phyloP scores from a whole-genome alignment of 2,113 vertebrate species.

The Merops nubicus region DNA sequence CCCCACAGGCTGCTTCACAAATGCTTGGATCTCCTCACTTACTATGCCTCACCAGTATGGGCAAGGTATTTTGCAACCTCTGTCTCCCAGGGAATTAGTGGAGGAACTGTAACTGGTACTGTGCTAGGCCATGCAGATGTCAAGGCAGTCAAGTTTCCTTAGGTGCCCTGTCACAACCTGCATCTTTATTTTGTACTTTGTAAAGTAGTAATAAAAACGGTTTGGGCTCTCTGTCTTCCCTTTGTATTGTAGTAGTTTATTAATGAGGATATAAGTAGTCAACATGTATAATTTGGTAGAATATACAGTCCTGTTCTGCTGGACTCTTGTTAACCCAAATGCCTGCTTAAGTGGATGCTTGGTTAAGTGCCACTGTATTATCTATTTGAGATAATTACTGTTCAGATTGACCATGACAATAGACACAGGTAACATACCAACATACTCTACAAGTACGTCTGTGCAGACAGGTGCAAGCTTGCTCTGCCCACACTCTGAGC shows the following conservation, averaged over 20 bases:
- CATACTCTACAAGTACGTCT: background rate
- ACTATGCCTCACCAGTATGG: rapidly evolving
- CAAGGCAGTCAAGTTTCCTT: background rate
- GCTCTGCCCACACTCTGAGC: background rate
- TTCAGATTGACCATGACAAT: background rate
- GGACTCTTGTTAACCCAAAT: background rate
- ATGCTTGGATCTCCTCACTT: background rate
- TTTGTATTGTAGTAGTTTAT: background rate
- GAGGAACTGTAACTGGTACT: background rate
- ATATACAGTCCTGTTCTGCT: background rate
- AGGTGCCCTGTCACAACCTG: background rate
- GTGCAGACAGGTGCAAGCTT: background rate
- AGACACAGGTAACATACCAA: background rate
- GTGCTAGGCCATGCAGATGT: background rate
- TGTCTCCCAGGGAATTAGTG: background rate
- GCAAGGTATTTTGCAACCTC: background rate
- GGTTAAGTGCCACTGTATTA: background rate
- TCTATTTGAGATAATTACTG: background rate
- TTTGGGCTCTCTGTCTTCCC: background rate
- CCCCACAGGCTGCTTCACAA: background rate
- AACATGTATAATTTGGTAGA: background rate
- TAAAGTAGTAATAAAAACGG: background rate
- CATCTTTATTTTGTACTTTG: background rate
- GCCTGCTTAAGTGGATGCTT: background rate
- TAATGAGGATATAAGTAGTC: background rate